Percentiles rank a stretch among this genome's conserved stretches.
Conservation (phyloP, 1,140 invertebrate species). For the Gonioctena quinquepunctata region DNA sequence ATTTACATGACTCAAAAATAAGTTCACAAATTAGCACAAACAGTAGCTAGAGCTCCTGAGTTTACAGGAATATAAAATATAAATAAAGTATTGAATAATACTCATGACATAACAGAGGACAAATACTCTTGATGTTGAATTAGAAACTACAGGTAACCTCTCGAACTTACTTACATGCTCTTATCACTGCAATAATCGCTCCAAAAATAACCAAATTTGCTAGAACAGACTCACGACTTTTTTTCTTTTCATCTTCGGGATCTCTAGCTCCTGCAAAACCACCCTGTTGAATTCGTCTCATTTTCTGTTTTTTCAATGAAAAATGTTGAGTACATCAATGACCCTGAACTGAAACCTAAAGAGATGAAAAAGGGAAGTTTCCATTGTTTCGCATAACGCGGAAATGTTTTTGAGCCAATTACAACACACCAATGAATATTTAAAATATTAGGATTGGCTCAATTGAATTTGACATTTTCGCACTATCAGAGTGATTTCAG, state of each 20-base stretch:
- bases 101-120: neutral
- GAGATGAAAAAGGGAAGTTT: too few species aligned
- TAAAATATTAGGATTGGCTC: too few species aligned
- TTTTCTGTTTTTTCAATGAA: too few species aligned
- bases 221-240: constrained; percentile 34
- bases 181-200: constrained; percentile 30
- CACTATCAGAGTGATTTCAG: too few species aligned
- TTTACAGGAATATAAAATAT: neutral
- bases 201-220: constrained; percentile 39
- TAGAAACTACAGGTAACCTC: neutral
- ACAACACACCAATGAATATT: too few species aligned
- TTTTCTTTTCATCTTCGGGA: constrained; percentile 36
- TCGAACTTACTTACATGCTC: constrained; percentile 28
- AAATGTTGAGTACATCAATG: too few species aligned
- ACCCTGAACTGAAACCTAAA: too few species aligned
- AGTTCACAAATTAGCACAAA: neutral
- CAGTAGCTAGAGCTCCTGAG: neutral
- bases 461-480: too few species aligned
- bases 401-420: too few species aligned
- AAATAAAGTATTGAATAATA: neutral
- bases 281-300: constrained; percentile 39
- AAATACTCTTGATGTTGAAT: neutral
- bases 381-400: too few species aligned
- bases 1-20: neutral
- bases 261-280: constrained; percentile 30